Evolutionary conservation across 2,888 invertebrate genomes (phyloP).

Genomic region (Piscicola geometra): DNA sequence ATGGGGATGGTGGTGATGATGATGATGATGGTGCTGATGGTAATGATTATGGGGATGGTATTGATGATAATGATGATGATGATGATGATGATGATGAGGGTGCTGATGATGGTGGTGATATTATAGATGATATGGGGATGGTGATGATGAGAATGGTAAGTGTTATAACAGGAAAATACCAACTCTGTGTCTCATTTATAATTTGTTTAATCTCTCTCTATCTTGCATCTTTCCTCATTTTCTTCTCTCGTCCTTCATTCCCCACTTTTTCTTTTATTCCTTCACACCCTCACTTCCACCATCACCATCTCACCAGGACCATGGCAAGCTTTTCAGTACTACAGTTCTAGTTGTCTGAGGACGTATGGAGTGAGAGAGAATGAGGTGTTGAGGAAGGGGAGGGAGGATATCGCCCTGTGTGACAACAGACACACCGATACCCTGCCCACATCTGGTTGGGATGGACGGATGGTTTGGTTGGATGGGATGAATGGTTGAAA

Average conservation of each 20-base stretch:
- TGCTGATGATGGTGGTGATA: background rate
- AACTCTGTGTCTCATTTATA: background rate
- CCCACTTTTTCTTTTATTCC: background rate
- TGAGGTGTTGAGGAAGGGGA: conserved; percentile 64
- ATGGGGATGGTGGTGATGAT: background rate
- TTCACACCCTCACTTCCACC: background rate
- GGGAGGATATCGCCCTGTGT: conserved; percentile 88
- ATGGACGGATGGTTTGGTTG: too few relatives aligned
- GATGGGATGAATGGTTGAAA: too few relatives aligned
- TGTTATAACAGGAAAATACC: background rate
- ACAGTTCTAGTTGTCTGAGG: conserved; percentile 82
- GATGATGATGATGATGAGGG: conserved; percentile 8
- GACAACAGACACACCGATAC: conserved; percentile 97
- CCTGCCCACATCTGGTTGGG: conserved; percentile 75
- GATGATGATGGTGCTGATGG: background rate
- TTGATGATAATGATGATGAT: background rate
- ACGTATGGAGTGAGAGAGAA: conserved; percentile 72
- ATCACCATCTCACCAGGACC: conserved; percentile 56
- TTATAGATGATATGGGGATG: conserved; percentile 7
- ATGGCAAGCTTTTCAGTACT: conserved; percentile 62
- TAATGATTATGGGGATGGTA: background rate
- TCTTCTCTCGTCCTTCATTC: too few relatives aligned
- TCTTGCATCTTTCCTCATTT: background rate
- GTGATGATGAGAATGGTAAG: conserved; percentile 4
- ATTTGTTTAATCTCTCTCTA: background rate